Evolutionary conservation across 2,888 invertebrate genomes (phyloP), one percentile per base, ranked within the genome.

Genomic region (Latheticus oryzae): DNA sequence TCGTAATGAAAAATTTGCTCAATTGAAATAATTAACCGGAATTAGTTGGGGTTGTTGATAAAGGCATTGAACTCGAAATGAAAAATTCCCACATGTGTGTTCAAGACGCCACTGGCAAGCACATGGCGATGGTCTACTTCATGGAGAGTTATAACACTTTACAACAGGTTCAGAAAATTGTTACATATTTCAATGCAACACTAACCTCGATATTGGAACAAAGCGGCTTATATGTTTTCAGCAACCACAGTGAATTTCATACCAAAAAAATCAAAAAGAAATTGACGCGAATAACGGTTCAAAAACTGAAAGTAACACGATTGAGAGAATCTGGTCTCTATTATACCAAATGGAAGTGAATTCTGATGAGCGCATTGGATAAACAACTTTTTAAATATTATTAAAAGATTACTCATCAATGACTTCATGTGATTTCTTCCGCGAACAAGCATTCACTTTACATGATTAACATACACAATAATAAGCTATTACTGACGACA

Each of bases 81-180:
- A 7, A 17, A 8, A 19, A 17, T 45, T 40, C 43, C 17, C 53
- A 43, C 53, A 53, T 45, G 52, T 23, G 33, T n/a, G n/a, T n/a
- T n/a, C 12, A 32, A 45, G 45, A 48, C 7, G 23, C 9, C 15
- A 24, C 2, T 51, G 38, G 33, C 40, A 12, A 26, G 43, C 43
- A 54, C 45, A 45, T 54, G 35, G 2, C 26, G 54, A 54, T 45
- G 54, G 37, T 54, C 54, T 52, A 61, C 63, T 61, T 63, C 47
- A 58, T 24, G 47, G 55, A 61, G 56, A 61, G 63, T 63, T 63
- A 60, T 60, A 60, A 61, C 61, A 61, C 63, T 61, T 63, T 56
- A 58, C 24, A 56, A 59, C 63, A 58, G 63, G 63, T 63, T 63
- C 59, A 38, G 47, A 17, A 48, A 59, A 60, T 60, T 56, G 58